Percentiles rank a stretch among this genome's conserved stretches.
Evolutionary conservation across 2,888 invertebrate genomes (phyloP).

Genomic region (Dryobota labecula): DNA sequence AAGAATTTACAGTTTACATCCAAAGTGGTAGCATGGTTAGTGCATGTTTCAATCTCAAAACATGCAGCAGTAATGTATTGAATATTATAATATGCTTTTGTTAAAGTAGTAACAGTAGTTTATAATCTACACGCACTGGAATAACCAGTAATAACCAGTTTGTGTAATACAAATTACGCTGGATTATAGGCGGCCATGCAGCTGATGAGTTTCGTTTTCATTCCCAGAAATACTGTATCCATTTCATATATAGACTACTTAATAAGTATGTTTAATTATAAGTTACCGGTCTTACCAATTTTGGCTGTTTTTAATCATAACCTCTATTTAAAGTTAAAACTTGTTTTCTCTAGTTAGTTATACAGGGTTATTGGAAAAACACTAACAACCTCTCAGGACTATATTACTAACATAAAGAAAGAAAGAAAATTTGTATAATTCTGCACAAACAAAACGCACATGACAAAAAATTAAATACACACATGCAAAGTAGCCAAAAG

Average conservation of each 20-base stretch:
- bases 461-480: too few relatives aligned
- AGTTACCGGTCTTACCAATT: not conserved
- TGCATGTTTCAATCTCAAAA: slow-evolving; percentile 11
- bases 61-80: slow-evolving; percentile 1
- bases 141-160: slow-evolving; percentile 28
- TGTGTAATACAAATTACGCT: slow-evolving; percentile 28
- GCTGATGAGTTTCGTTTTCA: slow-evolving; percentile 31
- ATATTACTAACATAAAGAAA: too few relatives aligned
- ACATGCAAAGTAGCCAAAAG: too few relatives aligned
- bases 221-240: slow-evolving; percentile 10
- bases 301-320: too few relatives aligned
- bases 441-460: too few relatives aligned
- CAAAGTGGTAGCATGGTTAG: not conserved
- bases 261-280: not conserved
- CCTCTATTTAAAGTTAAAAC: too few relatives aligned
- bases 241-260: not conserved
- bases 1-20: not conserved
- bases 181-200: slow-evolving; percentile 2
- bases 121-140: slow-evolving; percentile 10
- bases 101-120: slow-evolving; percentile 12
- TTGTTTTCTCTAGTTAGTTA: too few relatives aligned
- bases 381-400: too few relatives aligned
- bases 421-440: too few relatives aligned
- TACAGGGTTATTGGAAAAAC: too few relatives aligned
- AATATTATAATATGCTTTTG: slow-evolving; percentile 7